Percentiles rank a stretch among this genome's conserved stretches.
Conservation (phyloP, 2,113 vertebrate species). For the western clawed frog (Xenopus tropicalis) region UCB_Xtro_10.0 CM004446.2:141357501-141358000, state of each 20-base stretch:
- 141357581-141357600: conserved; percentile 31
- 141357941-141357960: background rate
- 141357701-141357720: conserved; percentile 41
- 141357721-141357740: conserved; percentile 33
- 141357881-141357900: background rate
- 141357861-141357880: background rate
- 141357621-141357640: conserved; percentile 36
- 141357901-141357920: background rate
- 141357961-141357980: background rate
- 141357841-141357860: conserved; percentile 12
- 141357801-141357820: conserved; percentile 3
- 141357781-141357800: conserved; percentile 31
- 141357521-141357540: conserved; percentile 29
- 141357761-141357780: conserved; percentile 28
- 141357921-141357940: background rate
- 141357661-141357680: conserved; percentile 39
- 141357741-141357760: conserved; percentile 29
- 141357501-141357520: conserved; percentile 10
- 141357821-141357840: background rate
- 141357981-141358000: background rate
- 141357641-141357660: conserved; percentile 31
- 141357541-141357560: conserved; percentile 28
- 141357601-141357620: conserved; percentile 42
- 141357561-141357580: conserved; percentile 32
- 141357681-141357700: conserved; percentile 30